Percentiles rank a stretch among this genome's conserved stretches.
Conservation (phyloP, 2,888 invertebrate genomes). For the Athalia rosae region DNA sequence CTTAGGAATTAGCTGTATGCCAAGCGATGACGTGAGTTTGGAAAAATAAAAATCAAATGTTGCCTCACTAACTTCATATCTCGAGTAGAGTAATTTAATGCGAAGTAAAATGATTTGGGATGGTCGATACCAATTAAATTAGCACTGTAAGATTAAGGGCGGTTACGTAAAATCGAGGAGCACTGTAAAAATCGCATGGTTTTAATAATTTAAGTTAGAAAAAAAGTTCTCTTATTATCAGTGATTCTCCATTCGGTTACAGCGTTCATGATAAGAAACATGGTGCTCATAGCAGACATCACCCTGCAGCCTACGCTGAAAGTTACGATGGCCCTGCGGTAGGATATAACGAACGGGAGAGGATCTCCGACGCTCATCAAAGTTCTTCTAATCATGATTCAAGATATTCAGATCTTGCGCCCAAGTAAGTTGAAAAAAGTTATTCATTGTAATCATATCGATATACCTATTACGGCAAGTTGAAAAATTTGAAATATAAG, state of each 20-base stretch:
- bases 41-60: too few relatives aligned
- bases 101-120: too few relatives aligned
- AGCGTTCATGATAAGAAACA: conserved; percentile 71
- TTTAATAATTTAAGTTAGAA: too few relatives aligned
- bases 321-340: conserved; percentile 74
- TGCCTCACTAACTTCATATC: too few relatives aligned
- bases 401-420: conserved; percentile 90
- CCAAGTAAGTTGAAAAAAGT: conserved; percentile 82
- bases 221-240: not conserved
- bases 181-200: too few relatives aligned
- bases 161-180: too few relatives aligned
- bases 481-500: not conserved
- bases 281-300: conserved; percentile 74
- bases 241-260: conserved; percentile 55
- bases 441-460: not conserved
- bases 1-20: too few relatives aligned
- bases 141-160: too few relatives aligned
- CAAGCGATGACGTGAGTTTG: too few relatives aligned
- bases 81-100: too few relatives aligned
- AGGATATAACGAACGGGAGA: conserved; percentile 68
- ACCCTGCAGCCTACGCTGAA: conserved; percentile 73
- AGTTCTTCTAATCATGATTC: conserved; percentile 78
- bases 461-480: too few relatives aligned
- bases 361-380: conserved; percentile 70
- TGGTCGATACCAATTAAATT: too few relatives aligned